Evolutionary conservation across 2,113 vertebrate genomes (phyloP), one percentile per base, ranked within the genome.

Genomic region (Mormyrus iriodes): DNA sequence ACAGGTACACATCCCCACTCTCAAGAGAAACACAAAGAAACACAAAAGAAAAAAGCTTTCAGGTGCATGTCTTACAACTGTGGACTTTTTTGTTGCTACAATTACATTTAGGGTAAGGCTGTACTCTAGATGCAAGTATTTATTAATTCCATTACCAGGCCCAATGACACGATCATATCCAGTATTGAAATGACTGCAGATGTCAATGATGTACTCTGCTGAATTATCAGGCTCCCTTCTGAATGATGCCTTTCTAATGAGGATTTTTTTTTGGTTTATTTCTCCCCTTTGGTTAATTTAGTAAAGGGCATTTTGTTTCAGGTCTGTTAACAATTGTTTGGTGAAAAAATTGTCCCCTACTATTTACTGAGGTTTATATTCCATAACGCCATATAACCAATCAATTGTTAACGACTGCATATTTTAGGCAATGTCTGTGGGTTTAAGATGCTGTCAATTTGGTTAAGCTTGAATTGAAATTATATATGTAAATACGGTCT

Each of bases 141-240:
- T 91, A 86, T 92, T 73, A 93, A 51, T 91, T 90, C 92, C 85
- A 92, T 90, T 91, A 44, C 88, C 82, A 52, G 89, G 89, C 92
- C 93, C 92, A 85, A 46, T 86, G 58, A 91, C 85, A 85, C 58
- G 48, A 76, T 91, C 90, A 90, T 91, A 91, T 89, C 91, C 92
- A 88, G 90, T 92, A 42, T 90, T 90, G 82, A 92, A 17, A 91
- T 89, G 89, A 92, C 90, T 90, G 91, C 90, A 92, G 93, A 92
- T 85, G 65, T 90, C 90, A 93, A 90, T 88, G 89, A 88, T 88
- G 91, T 92, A 93, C 89, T 94, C 92, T 93, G 90, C 90, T 92
- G 91, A 91, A 92, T 94, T 91, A 93, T 90, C 93, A 94, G 95
- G 94, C 94, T 94, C 94, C 92, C 46, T 92, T 91, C 48, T 53